Evolutionary conservation across 2,888 invertebrate species (phyloP), one percentile per base, ranked within the genome.

Genomic region (Cantharis lateralis): DNA sequence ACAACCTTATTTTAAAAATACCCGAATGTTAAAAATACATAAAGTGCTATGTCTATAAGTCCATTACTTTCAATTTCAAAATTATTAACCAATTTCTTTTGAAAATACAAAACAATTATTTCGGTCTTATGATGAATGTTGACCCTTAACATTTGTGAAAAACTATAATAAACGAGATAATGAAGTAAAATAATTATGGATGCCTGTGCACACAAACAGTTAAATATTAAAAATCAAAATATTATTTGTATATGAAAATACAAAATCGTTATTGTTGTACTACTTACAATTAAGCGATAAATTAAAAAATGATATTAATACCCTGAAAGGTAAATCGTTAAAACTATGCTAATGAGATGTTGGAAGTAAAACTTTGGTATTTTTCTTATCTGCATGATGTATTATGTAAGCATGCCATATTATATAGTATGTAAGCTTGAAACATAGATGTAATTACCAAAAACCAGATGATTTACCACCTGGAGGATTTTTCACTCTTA

Each of bases 401-500:
- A 74, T 68, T 48, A 76, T 70, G 64, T 75, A 72, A 77, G 68
- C 72, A 72, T 66, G 72, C 62, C 64, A 18, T 48, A 48, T 48
- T 48, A 48, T 48, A 48, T 48, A 48, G 48, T 48, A 48, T 61
- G 18, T 66, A 71, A 74, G 69, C 69, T 62, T 32, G 70, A 69
- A 32, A 15, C 15, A 16, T 48, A 11, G 16, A 15, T 32, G 68
- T 62, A 61, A 48, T 92, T 95, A 96, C 96, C 96, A 96, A 87
- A 96, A 93, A 66, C 93, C 93, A 72, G 95, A 94, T 13, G 96
- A 96, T 87, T 94, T 94, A 70, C 97, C 97, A 82, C 97, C 97
- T 1, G 97, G 97, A 10, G 97, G 97, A 90, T 96, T 95, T 86
- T 94, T 92, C 3, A 97, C 95, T 83, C 95, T 93, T 78, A 96